Evolutionary conservation across 2,888 invertebrate genomes (phyloP), one percentile per base, ranked within the genome.

Genomic region (Eristalis tenax): DNA sequence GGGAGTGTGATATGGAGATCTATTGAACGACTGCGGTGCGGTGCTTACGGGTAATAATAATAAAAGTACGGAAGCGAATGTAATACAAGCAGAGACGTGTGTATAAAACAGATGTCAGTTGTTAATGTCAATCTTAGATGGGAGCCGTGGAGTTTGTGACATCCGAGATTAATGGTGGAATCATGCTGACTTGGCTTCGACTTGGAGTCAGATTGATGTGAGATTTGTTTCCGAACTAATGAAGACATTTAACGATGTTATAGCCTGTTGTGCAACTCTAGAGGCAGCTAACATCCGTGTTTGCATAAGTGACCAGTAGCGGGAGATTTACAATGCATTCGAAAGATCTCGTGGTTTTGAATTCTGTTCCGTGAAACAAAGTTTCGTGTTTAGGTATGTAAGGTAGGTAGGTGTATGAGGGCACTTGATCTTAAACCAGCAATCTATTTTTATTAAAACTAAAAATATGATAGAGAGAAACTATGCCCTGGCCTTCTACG

Each of bases 51-150:
- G 73, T 32, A 75, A 38, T 82, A 82, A 71, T 66, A 56, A 79
- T 86, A 57, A 68, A 81, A 68, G 66, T 74, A 78, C 86, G 82
- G 86, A 83, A 86, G 86, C 86, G 65, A 57, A 63, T 69, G 77
- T 78, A 69, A 83, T 77, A 73, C 68, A 83, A 63, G 71, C 71
- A 65, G 74, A 56, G 50, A 50, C 50, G 50, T 68, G 74, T 66
- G 23, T 15, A 38, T 50, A 68, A 70, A 75, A 64, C 28, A n/a
- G 65, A 73, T 79, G 73, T 50, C 32, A 69, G 63, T n/a, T 64
- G 38, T 56, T 57, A 40, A 22, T 63, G 50, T 50, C 50, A n/a
- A 18, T 50, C 50, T 50, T 18, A 38, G 38, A 11, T 38, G 38
- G 38, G 38, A 38, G 38, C 13, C 11, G 18, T 32, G 15, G 28